These are phyloP conservation scores for Crossocerus cetratus DNA, from an alignment of 2,888 invertebrate genomes.

Conservation along the genomic window DNA sequence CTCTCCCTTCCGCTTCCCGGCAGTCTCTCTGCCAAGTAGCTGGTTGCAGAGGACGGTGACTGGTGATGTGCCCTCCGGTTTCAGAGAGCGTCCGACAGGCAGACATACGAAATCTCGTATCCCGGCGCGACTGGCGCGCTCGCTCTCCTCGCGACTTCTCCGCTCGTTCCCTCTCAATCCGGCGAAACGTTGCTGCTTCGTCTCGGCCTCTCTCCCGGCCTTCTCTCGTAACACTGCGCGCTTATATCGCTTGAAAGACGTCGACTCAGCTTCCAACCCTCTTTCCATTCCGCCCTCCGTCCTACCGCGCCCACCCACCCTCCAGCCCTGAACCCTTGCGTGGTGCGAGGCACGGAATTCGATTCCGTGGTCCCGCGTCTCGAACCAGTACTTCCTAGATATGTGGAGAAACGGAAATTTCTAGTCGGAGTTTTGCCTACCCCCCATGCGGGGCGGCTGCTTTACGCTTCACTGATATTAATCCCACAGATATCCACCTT, in stretches of 20 bases:
- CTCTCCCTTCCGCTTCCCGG: constrained; percentile 44
- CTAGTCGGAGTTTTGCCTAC: constrained; percentile 40
- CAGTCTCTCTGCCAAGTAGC: constrained; percentile 65
- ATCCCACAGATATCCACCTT: constrained; percentile 27
- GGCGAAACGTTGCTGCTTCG: constrained; percentile 15
- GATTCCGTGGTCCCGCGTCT: constrained; percentile 57
- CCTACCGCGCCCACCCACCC: constrained; percentile 47
- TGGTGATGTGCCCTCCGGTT: constrained; percentile 71
- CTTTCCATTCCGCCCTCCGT: constrained; percentile 59
- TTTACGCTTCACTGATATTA: constrained; percentile 41
- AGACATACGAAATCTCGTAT: constrained; percentile 72
- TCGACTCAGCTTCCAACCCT: constrained; percentile 72
- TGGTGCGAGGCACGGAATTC: constrained; percentile 54
- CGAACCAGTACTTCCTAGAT: constrained; percentile 46
- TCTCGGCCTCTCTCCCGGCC: constrained; percentile 40
- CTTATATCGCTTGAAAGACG: constrained; percentile 69
- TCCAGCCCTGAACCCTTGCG: constrained; percentile 43
- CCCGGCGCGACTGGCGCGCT: constrained; percentile 54
- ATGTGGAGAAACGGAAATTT: constrained; percentile 46
- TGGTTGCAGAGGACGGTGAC: constrained; percentile 61
- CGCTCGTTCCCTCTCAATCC: constrained; percentile 3
- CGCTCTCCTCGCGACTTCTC: constrained; percentile 17
- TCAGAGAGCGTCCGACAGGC: constrained; percentile 63
- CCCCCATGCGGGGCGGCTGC: constrained; percentile 30
- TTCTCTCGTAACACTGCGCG: constrained; percentile 43